These are phyloP conservation scores for Brachionichthys hirsutus DNA, from an alignment of 2,113 vertebrate species.

Conservation along the genomic window DNA sequence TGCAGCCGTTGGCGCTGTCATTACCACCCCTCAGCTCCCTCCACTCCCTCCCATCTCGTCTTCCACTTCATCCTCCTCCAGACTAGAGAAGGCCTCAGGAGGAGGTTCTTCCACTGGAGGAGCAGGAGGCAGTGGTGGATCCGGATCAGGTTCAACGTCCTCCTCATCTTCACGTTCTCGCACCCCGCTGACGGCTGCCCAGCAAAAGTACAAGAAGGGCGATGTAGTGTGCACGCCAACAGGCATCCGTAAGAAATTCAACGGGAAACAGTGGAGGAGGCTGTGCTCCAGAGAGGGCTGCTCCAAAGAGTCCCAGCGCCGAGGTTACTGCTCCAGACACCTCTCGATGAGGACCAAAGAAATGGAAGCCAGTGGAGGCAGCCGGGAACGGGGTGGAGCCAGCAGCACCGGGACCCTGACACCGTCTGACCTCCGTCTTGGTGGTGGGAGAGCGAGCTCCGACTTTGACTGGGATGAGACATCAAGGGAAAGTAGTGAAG, in stretches of 20 bases:
- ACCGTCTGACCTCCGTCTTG: conserved; percentile 74
- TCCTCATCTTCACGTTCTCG: conserved; percentile 82
- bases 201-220: conserved; percentile 94
- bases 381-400: conserved; percentile 79
- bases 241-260: conserved; percentile 93
- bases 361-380: conserved; percentile 86
- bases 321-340: conserved; percentile 92
- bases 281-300: conserved; percentile 91
- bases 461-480: conserved; percentile 93
- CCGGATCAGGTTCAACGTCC: conserved; percentile 71
- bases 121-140: conserved; percentile 52
- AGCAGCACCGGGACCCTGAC: conserved; percentile 81
- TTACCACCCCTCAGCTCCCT: conserved; percentile 71
- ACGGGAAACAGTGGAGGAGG: conserved; percentile 92
- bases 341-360: conserved; percentile 96
- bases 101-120: conserved; percentile 53
- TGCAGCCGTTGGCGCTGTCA: conserved; percentile 53
- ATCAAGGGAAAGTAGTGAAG: conserved; percentile 85
- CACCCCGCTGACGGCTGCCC: conserved; percentile 85
- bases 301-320: conserved; percentile 91
- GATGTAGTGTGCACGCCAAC: conserved; percentile 93
- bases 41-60: conserved; percentile 73
- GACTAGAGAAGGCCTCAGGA: conserved; percentile 72
- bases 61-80: conserved; percentile 59
- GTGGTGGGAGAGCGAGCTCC: conserved; percentile 77